Conservation (phyloP, 2,113 vertebrate genomes). For the Rhinoderma darwinii region DNA sequence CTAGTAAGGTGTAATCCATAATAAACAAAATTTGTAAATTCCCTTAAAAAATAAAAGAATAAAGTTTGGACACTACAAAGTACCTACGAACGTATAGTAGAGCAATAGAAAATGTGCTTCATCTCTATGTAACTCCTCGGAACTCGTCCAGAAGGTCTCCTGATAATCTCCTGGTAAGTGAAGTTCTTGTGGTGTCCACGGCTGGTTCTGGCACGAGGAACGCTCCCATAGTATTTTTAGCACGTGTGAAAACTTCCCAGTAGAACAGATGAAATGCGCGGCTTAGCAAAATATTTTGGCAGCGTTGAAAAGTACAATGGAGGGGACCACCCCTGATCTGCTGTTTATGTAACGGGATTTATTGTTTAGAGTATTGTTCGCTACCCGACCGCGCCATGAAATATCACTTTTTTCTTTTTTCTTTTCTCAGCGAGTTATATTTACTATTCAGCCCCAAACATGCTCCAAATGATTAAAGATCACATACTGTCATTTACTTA, state of each 20-base stretch:
- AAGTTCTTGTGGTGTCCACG: slow-evolving; percentile 6
- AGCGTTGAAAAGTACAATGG: background rate
- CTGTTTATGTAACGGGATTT: background rate
- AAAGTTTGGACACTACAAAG: background rate
- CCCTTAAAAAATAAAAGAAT: background rate
- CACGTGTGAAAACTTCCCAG: slow-evolving; percentile 41
- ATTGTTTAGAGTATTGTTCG: slow-evolving; percentile 13
- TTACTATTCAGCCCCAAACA: too few species aligned
- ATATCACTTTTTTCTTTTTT: background rate
- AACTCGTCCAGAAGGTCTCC: background rate
- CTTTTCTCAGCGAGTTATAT: background rate
- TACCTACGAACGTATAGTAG: background rate
- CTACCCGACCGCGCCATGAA: background rate
- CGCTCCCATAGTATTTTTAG: slow-evolving; percentile 39
- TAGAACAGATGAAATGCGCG: slow-evolving; percentile 13
- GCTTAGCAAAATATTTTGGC: slow-evolving; percentile 41
- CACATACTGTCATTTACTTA: too few species aligned
- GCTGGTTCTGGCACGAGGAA: background rate
- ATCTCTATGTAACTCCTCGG: background rate
- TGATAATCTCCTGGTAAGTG: slow-evolving; percentile 4
- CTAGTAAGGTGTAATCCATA: background rate
- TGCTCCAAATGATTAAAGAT: too few species aligned
- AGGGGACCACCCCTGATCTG: slow-evolving; percentile 1
- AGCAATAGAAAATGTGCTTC: background rate
- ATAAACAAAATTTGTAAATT: background rate